Evolutionary conservation across 2,113 vertebrate species (phyloP), one percentile per base, ranked within the genome.

Genomic region (Marmota monax): DNA sequence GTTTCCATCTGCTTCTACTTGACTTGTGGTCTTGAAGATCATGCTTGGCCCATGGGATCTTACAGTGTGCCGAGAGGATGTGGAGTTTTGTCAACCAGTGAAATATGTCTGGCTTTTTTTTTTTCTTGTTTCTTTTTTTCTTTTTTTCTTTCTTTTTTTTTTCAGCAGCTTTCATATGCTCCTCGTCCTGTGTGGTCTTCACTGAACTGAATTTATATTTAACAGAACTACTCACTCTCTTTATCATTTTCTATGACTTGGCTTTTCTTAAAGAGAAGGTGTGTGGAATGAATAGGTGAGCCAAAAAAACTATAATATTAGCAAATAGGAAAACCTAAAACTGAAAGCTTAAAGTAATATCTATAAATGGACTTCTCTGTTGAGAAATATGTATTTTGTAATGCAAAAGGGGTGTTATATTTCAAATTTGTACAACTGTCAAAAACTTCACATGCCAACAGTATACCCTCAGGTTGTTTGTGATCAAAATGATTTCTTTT

Each of bases 1-100:
- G 91, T 98, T 98, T 98, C 99, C 99, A 99, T 99, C 98, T 99
- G 99, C 98, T 99, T 99, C 98, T 97, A 98, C 98, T 99, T 99
- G 98, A 97, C 96, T 98, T 99, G 99, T 98, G 98, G 98, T 98
- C 98, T 97, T 97, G 98, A 98, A 98, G 98, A 98, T 98, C 98
- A 98, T 98, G 98, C 98, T 98, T 98, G 98, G 98, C 98, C 98
- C 98, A 84, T 98, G 98, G 98, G 98, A 98, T 98, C 92, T 97
- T 98, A 70, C 84, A 88, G 97, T 96, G 97, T 98, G 98, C 98
- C 97, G 97, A 99, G 98, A 98, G 98, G 99, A 99, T 99, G 98
- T 99, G 98, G 99, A 99, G 98, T 98, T 99, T 98, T 99, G 98
- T 99, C 98, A 99, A 98, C 98, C 98, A 98, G 98, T 98, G 98